Evolutionary conservation across 2,888 invertebrate species (phyloP), one percentile per base, ranked within the genome.

Genomic region (Drosophila kambysellisi): DNA sequence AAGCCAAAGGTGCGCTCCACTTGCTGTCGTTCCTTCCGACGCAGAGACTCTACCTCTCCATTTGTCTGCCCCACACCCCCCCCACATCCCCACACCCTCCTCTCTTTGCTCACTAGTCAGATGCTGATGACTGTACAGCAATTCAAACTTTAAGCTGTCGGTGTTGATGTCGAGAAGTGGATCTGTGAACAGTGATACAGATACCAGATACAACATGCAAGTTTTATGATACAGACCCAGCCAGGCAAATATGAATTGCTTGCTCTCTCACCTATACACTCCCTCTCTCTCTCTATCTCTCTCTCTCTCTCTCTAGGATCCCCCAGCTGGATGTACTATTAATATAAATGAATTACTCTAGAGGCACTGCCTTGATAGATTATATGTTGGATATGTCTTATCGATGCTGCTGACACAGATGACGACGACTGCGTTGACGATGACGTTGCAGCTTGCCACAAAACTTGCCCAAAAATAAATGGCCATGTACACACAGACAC

Each of bases 301-400:
- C 29, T 43, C 33, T 25, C 39, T n/a, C 20, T n/a, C 25, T 37
- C 6, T 20, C 29, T n/a, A 6, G 37, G 37, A n/a, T 43, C 29
- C 15, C 39, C 25, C 12, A 25, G 35, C 67, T 53, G 89, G 65
- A 77, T 74, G 67, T 62, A 54, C 67, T 78, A 82, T 87, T 90
- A 88, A 88, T 88, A 88, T 90, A 88, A 86, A 88, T 86, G 86
- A 88, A 90, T 90, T 90, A 90, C 79, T 67, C 72, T 69, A 70
- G 74, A 73, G 74, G 76, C 78, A 63, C 71, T 75, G 70, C 59
- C 70, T 73, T 70, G 87, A 82, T 82, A 83, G 85, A 83, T 87
- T 84, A 69, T 84, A 82, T 82, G 82, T 84, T 87, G 82, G 85
- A 87, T 84, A 82, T 79, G 87, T 75, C 87, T 77, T 83, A 82